phyloP scores from a whole-genome alignment of 2,888 invertebrate genomes.

The Cataglyphis livida region DNA sequence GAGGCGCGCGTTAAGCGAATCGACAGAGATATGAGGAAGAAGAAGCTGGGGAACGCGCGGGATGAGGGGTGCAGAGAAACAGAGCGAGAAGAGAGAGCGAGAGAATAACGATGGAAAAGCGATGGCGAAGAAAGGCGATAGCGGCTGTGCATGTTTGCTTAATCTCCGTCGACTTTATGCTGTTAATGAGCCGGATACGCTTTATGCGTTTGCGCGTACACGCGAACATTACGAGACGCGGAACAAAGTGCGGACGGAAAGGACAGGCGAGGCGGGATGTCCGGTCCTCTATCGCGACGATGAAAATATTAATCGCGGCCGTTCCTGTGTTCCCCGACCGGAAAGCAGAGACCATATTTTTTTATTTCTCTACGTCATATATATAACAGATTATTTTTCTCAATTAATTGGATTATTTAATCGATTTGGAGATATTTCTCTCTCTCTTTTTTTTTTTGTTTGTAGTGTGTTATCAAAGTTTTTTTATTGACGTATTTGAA shows the following conservation, averaged over 20 bases:
- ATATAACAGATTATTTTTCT: background rate
- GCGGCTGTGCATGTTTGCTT: slow-evolving; percentile 69
- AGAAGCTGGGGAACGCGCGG: background rate
- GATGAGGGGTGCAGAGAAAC: slow-evolving; percentile 29
- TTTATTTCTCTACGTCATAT: background rate
- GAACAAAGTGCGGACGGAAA: slow-evolving; percentile 21
- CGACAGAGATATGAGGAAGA: slow-evolving; percentile 63
- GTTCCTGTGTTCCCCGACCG: background rate
- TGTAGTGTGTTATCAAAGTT: background rate
- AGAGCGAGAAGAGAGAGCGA: slow-evolving; percentile 52
- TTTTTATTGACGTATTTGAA: background rate
- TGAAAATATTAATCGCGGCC: background rate
- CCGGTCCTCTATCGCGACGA: background rate
- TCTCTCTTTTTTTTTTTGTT: too few species aligned
- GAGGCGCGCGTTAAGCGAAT: slow-evolving; percentile 63
- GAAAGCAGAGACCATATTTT: slow-evolving; percentile 4
- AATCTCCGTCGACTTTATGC: slow-evolving; percentile 74
- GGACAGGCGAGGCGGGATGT: slow-evolving; percentile 2
- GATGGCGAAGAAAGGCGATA: slow-evolving; percentile 36
- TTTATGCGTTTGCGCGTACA: slow-evolving; percentile 67
- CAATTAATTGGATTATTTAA: background rate
- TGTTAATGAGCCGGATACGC: slow-evolving; percentile 72
- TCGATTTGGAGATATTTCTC: background rate
- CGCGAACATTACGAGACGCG: slow-evolving; percentile 56
- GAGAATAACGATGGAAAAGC: slow-evolving; percentile 21